phyloP scores from a whole-genome alignment of 2,797 vertebrate species.

The Buphagus erythrorhynchus region DNA sequence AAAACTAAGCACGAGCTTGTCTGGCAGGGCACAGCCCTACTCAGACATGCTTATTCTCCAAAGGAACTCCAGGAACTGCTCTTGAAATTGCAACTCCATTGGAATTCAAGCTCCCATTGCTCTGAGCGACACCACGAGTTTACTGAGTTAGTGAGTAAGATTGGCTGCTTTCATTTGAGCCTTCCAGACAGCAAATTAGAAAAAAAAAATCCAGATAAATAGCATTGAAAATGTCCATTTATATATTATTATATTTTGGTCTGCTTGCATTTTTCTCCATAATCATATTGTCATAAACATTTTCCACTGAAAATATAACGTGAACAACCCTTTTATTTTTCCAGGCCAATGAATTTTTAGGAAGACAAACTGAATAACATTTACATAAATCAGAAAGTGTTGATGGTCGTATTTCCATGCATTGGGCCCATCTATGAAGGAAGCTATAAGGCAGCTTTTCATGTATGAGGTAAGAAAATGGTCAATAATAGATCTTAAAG shows the following conservation, averaged over 20 bases:
- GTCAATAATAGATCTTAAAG: background rate
- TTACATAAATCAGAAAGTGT: background rate
- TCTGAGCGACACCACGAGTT: background rate
- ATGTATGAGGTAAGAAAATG: background rate
- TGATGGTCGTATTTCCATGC: background rate
- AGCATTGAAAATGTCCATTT: background rate
- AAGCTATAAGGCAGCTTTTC: background rate
- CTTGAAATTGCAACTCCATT: background rate
- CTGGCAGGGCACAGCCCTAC: background rate
- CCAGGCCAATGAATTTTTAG: background rate
- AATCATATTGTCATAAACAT: background rate
- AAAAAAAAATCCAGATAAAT: background rate
- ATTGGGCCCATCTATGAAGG: background rate
- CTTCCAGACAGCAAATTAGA: background rate
- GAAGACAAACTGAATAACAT: background rate
- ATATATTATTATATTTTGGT: background rate
- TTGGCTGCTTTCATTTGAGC: background rate
- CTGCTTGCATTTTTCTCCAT: background rate
- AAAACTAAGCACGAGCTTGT: background rate
- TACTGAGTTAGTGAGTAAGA: background rate
- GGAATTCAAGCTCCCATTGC: background rate
- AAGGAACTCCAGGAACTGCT: accelerated
- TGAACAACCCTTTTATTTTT: background rate
- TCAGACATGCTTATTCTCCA: background rate
- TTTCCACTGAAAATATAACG: background rate